Evolutionary conservation across 2,113 vertebrate species (phyloP).

Genomic region (Nannobrachium achirus): DNA sequence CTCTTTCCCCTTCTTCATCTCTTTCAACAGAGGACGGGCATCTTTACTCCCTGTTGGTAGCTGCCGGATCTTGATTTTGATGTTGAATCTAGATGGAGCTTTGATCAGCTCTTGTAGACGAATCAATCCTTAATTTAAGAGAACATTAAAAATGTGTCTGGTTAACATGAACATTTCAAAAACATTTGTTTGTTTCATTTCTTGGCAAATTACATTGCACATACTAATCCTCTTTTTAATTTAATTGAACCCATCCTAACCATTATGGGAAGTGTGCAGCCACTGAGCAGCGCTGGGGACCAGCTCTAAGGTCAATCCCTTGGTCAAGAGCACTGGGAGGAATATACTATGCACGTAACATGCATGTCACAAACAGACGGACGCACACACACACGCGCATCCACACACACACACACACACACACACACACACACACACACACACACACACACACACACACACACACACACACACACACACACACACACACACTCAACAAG

Average conservation of each 20-base stretch:
- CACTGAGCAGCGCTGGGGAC: too few species aligned
- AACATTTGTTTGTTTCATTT: too few species aligned
- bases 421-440: neutral
- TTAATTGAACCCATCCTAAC: neutral
- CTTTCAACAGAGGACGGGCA: slow-evolving; percentile 92
- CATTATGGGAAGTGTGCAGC: too few species aligned
- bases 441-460: neutral
- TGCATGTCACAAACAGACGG: too few species aligned
- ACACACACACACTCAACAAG: neutral
- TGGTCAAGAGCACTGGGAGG: too few species aligned
- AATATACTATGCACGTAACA: too few species aligned
- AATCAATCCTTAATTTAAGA: slow-evolving; percentile 87
- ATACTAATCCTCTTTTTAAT: neutral
- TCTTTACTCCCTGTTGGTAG: slow-evolving; percentile 93
- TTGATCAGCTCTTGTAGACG: slow-evolving; percentile 98
- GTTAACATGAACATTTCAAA: too few species aligned
- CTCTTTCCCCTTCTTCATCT: slow-evolving; percentile 98
- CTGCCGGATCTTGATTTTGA: slow-evolving; percentile 98
- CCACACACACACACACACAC: neutral
- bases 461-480: neutral
- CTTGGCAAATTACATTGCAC: too few species aligned
- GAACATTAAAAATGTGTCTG: neutral
- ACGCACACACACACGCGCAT: too few species aligned
- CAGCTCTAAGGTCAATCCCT: too few species aligned
- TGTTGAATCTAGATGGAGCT: slow-evolving; percentile 96